Conservation (phyloP, 2,888 invertebrate species). For the Drosophila peninsularis region DNA sequence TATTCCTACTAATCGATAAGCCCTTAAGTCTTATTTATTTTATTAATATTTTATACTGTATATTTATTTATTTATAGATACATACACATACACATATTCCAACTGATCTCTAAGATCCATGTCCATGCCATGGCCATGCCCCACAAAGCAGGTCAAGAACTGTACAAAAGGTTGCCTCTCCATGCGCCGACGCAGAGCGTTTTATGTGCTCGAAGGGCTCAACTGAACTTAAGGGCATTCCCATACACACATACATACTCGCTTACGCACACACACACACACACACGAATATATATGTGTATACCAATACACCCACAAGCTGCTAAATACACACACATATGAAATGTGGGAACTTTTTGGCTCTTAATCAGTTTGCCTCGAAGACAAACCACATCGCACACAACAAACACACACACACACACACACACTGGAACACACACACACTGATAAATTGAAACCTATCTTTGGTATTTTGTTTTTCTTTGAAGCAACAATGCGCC, state of each 20-base stretch:
- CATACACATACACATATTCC: neutral
- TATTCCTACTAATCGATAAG: no score
- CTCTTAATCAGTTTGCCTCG: conserved; percentile 65
- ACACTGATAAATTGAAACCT: conserved; percentile 64
- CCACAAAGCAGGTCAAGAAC: conserved; percentile 25
- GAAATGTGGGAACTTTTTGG: conserved; percentile 68
- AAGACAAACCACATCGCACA: conserved; percentile 61
- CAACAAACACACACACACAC: conserved; percentile 44
- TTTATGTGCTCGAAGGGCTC: conserved; percentile 58
- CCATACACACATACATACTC: conserved; percentile 46
- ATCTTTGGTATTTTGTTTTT: conserved; percentile 69
- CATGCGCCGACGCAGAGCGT: conserved; percentile 40
- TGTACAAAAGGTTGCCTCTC: conserved; percentile 18
- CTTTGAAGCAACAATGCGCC: conserved; percentile 79
- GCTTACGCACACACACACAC: conserved; percentile 30
- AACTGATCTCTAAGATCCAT: neutral
- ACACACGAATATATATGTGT: neutral
- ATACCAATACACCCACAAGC: conserved; percentile 41
- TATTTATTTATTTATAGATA: neutral
- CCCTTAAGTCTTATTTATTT: no score
- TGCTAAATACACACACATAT: conserved; percentile 42
- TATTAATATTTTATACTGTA: neutral
- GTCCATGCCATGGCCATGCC: no score
- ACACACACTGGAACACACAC: conserved; percentile 41
- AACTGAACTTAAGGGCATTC: conserved; percentile 62